Evolutionary conservation across 2,113 vertebrate species (phyloP).

Genomic region (Heterotilapia buettikoferi): DNA sequence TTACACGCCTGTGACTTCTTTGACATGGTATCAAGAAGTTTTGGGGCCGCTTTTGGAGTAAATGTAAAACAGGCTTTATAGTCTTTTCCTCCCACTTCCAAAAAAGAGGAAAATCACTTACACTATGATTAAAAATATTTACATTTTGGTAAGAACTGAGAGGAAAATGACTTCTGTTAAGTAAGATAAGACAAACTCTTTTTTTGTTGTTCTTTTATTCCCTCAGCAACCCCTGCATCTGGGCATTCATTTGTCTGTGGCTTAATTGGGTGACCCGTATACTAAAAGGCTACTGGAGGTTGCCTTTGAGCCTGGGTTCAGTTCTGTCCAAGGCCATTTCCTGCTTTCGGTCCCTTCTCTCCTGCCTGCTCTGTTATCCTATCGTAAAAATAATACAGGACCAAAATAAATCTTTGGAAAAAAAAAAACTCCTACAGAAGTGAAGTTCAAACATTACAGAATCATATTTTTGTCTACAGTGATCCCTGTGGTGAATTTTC

Average conservation of each 20-base stretch:
- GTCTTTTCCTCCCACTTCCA: neutral
- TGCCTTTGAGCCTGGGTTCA: neutral
- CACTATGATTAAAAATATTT: neutral
- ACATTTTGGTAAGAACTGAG: neutral
- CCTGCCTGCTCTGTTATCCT: neutral
- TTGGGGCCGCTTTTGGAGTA: neutral
- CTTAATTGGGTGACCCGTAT: neutral
- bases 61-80: neutral
- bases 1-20: neutral
- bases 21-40: neutral
- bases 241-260: neutral
- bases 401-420: rapidly evolving
- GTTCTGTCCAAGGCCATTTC: neutral
- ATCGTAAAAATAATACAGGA: neutral
- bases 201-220: neutral
- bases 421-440: neutral
- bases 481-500: neutral
- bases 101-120: neutral
- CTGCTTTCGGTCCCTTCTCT: neutral
- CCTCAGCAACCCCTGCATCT: neutral
- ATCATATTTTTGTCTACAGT: neutral
- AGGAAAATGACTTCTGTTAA: neutral
- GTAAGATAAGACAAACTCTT: neutral
- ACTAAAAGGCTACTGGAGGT: neutral
- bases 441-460: neutral